Evolutionary conservation across 2,113 vertebrate genomes (phyloP).

Genomic region (Boleophthalmus pectinirostris): DNA sequence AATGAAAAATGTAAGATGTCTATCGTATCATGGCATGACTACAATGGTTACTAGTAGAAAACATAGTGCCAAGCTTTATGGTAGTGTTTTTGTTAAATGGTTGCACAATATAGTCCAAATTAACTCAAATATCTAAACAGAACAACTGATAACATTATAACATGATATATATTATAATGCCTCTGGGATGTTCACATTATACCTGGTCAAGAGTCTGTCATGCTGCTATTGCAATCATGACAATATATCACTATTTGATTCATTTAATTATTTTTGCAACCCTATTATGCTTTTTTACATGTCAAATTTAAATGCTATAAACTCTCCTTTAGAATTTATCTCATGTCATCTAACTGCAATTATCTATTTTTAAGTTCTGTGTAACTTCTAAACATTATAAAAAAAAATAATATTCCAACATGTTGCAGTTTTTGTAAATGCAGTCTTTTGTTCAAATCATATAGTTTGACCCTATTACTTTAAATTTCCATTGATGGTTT

Average conservation of each 20-base stretch:
- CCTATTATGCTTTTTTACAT: background rate
- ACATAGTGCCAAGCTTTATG: background rate
- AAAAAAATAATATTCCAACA: background rate
- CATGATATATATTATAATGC: background rate
- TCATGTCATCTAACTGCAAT: background rate
- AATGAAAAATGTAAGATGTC: background rate
- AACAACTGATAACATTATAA: background rate
- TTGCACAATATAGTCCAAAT: background rate
- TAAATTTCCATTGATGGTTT: background rate
- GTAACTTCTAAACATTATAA: background rate
- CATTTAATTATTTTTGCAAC: background rate
- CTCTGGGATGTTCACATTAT: background rate
- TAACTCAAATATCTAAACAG: background rate
- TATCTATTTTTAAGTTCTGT: background rate
- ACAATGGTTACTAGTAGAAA: background rate
- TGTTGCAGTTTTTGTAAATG: background rate
- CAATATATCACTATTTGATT: too few relatives aligned
- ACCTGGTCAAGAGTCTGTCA: background rate
- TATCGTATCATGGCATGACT: background rate
- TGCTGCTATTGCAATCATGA: background rate
- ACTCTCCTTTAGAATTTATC: background rate
- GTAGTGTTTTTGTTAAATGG: background rate
- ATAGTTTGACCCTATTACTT: background rate
- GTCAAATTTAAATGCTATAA: background rate
- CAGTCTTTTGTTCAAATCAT: background rate